Evolutionary conservation across 2,888 invertebrate species (phyloP).

Genomic region (Kuschelorhynchus macadamiae): DNA sequence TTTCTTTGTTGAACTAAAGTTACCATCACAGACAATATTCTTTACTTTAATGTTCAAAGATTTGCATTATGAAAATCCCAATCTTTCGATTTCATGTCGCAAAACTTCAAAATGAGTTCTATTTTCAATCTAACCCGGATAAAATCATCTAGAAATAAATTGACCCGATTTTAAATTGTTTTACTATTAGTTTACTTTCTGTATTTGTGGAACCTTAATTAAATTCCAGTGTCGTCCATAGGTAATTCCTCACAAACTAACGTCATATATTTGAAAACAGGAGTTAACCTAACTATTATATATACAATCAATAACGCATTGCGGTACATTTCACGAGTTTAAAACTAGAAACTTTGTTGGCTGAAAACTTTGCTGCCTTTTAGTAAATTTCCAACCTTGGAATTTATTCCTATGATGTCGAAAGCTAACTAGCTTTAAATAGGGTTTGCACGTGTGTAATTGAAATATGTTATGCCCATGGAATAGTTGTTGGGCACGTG

Average conservation of each 20-base stretch:
- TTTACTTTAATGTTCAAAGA: no score
- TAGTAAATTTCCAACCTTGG: constrained; percentile 1
- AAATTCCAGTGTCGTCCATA: constrained; percentile 24
- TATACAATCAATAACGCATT: constrained; percentile 24
- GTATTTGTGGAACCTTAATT: constrained; percentile 8
- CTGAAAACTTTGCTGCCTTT: constrained; percentile 24
- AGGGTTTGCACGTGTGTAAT: no score
- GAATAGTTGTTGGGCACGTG: no score
- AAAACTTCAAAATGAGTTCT: no score
- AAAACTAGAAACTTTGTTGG: constrained; percentile 26
- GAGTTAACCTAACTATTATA: no score
- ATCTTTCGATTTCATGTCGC: no score
- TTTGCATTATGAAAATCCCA: no score
- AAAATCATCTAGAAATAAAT: constrained; percentile 7
- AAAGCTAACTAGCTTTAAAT: no score
- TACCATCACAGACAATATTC: no score
- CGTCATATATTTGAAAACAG: not conserved
- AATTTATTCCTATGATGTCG: no score
- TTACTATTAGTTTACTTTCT: constrained; percentile 1
- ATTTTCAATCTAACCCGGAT: not conserved
- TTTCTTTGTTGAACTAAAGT: not conserved
- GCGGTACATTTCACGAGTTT: constrained; percentile 23
- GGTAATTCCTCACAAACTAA: constrained; percentile 13
- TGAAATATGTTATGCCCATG: no score
- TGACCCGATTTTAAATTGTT: constrained; percentile 9